Base-by-base conservation (phyloP, 2,888 invertebrate species). In the Coremacera marginata region DNA sequence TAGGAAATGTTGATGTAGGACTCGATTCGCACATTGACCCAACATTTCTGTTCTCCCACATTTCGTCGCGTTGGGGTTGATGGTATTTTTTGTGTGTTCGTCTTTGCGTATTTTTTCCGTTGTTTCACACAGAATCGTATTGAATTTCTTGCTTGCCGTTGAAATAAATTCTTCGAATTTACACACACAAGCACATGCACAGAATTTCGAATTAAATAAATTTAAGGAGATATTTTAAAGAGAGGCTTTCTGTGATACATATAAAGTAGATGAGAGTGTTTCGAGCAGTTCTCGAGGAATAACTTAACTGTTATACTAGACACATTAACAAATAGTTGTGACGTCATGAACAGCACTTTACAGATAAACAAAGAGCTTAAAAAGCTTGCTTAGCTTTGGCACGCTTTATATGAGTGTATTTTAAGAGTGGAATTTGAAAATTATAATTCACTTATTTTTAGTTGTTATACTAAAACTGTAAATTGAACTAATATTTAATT, bases 1-100 rank as follows among this genome's bases (percentile, higher is more conserved):
- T 27, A 31, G 52, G 51, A 73, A 73, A 65, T 67, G 74, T 74
- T 74, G 65, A 74, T 74, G 74, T 74, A 74, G 74, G 74, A 74
- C 74, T 67, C n/a, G 49, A 19, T 72, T 62, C 57, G 72, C 72
- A 62, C 72, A 60, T 72, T 72, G 72, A 72, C 72, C 72, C 71
- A 55, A 34, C n/a, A 70, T 22, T 25, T 65, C n/a, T 27, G 27
- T 70, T 70, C 27, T 51, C 16, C 27, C n/a, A 9, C 51, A 25
- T 19, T 49, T 22, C 2, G 8, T 65, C 34, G 0, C 37, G 14
- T 52, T 31, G 27, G n/a, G 16, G n/a, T 9, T 44, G 11, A 60
- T 37, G 60, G 55, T 57, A 19, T 71, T 57, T n/a, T 34, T 65
- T 49, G 25, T 55, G 37, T 55, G 44, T 63, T 49, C 44, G 49